Evolutionary conservation across 2,113 vertebrate species (phyloP), one percentile per base, ranked within the genome.

Genomic region (Thamnophis sirtalis): DNA sequence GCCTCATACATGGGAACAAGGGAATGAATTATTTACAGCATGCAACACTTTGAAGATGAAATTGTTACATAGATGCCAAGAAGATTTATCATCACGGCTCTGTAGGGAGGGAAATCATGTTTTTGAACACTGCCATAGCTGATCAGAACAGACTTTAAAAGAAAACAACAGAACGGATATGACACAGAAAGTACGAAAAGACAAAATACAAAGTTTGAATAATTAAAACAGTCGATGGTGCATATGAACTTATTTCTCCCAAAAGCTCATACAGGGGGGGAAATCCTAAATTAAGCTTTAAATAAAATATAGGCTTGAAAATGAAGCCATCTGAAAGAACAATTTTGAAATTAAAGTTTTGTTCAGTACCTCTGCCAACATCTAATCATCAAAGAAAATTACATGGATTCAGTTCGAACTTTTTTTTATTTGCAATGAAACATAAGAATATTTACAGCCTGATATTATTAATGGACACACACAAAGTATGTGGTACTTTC

Each of bases 11-110:
- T 89, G 87, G 80, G 68, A 56, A 53, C 87, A 21, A 56, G 43
- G 68, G 50, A 50, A 90, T 63, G 87, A 87, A 93, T 88, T 94
- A 92, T 90, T 91, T 93, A 63, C 54, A 91, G 33, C 90, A 95
- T 53, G 33, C 33, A 63, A 91, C 22, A 53, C 51, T n/a, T 0
- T 48, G 55, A 94, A 92, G 88, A 92, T 11, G 28, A 91, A 5
- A 0, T 24, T 38, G n/a, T 84, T 89, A 89, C 85, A 26, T 60
- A 93, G 50, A 88, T 93, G 28, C 3, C 60, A 93, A 80, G 5
- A 87, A 73, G 90, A 56, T 92, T 93, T 13, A 90, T 9, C 89
- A 63, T 84, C 90, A 13, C 11, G 68, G 89, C 3, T 85, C 17
- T 92, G 93, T 68, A 86, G 60, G 3, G 85, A 55, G 87, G 93